Evolutionary conservation across 1,140 invertebrate genomes (phyloP).

Genomic region (Bombyx mori): DNA sequence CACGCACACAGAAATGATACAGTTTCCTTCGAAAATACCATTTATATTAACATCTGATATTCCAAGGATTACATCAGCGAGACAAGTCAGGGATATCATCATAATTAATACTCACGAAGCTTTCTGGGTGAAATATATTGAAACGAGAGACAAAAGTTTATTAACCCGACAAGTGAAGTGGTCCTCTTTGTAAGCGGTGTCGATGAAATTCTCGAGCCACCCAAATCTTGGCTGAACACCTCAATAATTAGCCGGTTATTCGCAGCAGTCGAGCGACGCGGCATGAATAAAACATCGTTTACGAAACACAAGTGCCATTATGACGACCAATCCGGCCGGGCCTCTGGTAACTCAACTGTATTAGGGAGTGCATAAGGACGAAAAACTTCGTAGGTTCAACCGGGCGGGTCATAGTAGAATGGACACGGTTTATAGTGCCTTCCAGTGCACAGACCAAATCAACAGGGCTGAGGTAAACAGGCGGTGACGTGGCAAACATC

Average conservation of each 20-base stretch:
- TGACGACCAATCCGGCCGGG: conserved; percentile 23
- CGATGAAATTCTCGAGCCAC: conserved; percentile 26
- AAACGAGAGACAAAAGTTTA: conserved; percentile 25
- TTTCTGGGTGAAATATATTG: conserved; percentile 9
- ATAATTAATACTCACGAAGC: conserved; percentile 30
- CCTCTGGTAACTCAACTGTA: conserved; percentile 8
- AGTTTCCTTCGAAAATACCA: conserved; percentile 1
- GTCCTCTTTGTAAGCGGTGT: conserved; percentile 21
- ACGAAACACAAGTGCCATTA: conserved; percentile 34
- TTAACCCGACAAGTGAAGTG: conserved; percentile 41
- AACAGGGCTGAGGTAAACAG: conserved; percentile 44
- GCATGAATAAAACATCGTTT: conserved; percentile 61
- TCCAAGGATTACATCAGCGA: conserved; percentile 5
- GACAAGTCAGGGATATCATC: conserved; percentile 25
- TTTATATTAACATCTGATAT: conserved; percentile 3
- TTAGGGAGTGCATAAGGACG: neutral
- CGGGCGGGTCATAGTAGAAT: conserved; percentile 17
- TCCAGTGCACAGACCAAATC: conserved; percentile 30
- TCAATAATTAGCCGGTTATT: conserved; percentile 58
- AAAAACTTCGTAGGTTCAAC: conserved; percentile 3
- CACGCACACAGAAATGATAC: conserved; percentile 3
- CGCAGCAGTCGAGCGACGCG: conserved; percentile 41
- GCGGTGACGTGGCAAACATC: conserved; percentile 37
- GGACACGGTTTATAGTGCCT: conserved; percentile 22
- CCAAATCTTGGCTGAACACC: conserved; percentile 41